These are phyloP conservation scores for Athene cunicularia DNA, from an alignment of 2,113 vertebrate species.

Conservation along the genomic window DNA sequence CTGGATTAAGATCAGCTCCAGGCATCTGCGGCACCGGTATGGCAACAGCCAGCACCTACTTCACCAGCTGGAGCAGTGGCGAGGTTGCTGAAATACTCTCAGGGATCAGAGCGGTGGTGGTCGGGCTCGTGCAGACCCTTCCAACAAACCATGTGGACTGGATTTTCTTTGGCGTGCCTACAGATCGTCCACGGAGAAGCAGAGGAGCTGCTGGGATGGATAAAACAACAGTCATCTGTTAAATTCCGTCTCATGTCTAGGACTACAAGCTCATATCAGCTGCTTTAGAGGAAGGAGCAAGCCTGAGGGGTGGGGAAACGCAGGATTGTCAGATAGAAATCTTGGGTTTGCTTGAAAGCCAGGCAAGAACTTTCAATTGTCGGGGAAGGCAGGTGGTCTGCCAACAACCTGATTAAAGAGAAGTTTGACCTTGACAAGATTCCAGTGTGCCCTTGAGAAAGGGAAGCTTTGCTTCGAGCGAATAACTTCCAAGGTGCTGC, in stretches of 20 bases:
- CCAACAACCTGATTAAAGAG: too few species aligned
- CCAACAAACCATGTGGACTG: background rate
- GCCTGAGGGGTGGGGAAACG: background rate
- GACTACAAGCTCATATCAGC: fast-evolving
- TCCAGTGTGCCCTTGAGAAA: too few species aligned
- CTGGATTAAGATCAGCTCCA: background rate
- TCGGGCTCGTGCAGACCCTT: fast-evolving
- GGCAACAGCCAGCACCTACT: background rate
- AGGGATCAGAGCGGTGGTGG: too few species aligned
- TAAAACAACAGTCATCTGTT: background rate
- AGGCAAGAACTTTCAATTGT: background rate
- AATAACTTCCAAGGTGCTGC: too few species aligned
- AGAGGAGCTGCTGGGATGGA: background rate
- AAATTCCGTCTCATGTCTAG: background rate
- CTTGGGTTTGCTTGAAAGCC: background rate
- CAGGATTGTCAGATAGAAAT: background rate
- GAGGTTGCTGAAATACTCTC: background rate
- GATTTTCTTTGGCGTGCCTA: background rate
- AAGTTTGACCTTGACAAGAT: too few species aligned
- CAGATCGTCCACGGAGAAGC: background rate
- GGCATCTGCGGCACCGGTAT: background rate
- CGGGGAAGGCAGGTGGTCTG: too few species aligned
- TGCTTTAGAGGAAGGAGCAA: background rate
- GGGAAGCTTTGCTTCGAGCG: too few species aligned
- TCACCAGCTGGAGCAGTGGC: background rate